Evolutionary conservation across 1,140 invertebrate species (phyloP).

Genomic region (Argopecten irradians): DNA sequence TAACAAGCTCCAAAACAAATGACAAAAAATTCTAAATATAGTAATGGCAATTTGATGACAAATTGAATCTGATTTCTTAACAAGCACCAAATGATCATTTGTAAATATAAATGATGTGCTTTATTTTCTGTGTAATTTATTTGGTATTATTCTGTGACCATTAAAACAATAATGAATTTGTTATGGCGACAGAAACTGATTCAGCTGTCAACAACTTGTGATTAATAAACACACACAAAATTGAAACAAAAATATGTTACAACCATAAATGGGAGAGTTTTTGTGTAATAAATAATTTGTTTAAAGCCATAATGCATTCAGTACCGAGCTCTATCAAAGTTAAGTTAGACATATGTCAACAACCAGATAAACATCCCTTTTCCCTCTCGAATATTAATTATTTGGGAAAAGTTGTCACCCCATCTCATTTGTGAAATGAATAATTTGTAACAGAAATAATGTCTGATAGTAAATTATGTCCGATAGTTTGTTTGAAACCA

Average conservation of each 20-base stretch:
- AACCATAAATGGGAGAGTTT: background rate
- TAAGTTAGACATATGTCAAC: background rate
- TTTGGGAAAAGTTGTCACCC: background rate
- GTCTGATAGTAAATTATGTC: background rate
- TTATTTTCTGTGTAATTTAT: background rate
- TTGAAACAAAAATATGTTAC: background rate
- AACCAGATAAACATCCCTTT: background rate
- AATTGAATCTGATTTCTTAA: background rate
- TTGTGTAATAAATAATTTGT: background rate
- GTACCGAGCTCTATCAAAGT: background rate
- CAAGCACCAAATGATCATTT: background rate
- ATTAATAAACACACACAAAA: conserved; percentile 1
- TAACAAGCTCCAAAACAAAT: background rate
- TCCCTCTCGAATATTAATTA: background rate
- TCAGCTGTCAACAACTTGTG: background rate
- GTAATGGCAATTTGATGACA: background rate
- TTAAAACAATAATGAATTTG: background rate
- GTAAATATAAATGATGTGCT: background rate
- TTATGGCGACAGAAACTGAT: background rate
- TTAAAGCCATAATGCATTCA: background rate
- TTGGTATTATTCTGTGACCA: background rate
- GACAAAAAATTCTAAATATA: background rate
- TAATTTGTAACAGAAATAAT: background rate
- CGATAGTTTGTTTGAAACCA: background rate
- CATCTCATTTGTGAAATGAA: background rate